Base-by-base conservation (phyloP, 2,888 invertebrate genomes). In the Cremastinae sp. region DNA sequence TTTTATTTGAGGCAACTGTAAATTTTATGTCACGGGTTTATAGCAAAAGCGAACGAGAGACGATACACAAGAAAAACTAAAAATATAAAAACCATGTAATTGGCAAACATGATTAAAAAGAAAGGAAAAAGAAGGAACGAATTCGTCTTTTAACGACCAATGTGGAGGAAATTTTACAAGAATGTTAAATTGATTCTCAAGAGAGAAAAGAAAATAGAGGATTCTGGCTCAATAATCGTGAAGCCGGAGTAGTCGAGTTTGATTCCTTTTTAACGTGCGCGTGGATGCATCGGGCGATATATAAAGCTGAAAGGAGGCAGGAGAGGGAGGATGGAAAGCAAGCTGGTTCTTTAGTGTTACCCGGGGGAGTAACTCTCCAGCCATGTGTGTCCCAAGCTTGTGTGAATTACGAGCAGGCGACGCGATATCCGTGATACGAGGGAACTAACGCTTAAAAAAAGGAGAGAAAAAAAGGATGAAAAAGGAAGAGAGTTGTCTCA, bases 371-470 rank as follows among this genome's bases (percentile, higher is more conserved):
- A 75, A 78, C 75, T 75, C 78, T 68, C 28, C 55, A 68, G 68
- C 79, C 79, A 74, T 74, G 75, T 74, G 76, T 79, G 79, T 62
- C 75, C 77, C 47, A 62, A 74, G 28, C 28, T 28, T 28, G 28
- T 74, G 71, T 80, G 77, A 80, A 79, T 80, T 80, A 79, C 76
- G 77, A 80, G 72, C 79, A 58, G 77, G 70, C 79, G 80, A 79
- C 77, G 75, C 72, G 72, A 75, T 28, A 28, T 75, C 71, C 59
- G 47, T 75, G 78, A 75, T 75, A 78, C 68, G 64, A 53, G 64
- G 56, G 71, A 64, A 62, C 55, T 22, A 14, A 37, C 20, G 59
- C 22, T 45, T 28, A 28, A 28, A 14, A 18, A 47, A 18, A 47
- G 47, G 18, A 10, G 8, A 49, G 49, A 49, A 18, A 49, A 18